Percentiles rank a stretch among this genome's conserved stretches.
phyloP scores from a whole-genome alignment of 1,140 invertebrate species.

The Zaprionus tsacasi region DNA sequence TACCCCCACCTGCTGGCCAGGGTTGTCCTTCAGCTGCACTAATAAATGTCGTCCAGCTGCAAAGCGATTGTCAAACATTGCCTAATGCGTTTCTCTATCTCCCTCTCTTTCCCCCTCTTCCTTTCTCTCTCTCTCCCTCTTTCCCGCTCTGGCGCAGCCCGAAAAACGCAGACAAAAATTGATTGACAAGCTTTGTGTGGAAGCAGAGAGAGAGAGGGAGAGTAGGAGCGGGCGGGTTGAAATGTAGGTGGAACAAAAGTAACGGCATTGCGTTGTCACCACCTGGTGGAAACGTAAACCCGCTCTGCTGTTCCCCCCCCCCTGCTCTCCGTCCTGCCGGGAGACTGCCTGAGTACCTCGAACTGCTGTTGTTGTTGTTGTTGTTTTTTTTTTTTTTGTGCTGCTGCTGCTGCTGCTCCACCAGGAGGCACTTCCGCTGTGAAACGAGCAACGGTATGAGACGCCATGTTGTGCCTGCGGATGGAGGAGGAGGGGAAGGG shows the following conservation, averaged over 20 bases:
- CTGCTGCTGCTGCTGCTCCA: conserved; percentile 24
- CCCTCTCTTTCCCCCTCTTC: too few species aligned
- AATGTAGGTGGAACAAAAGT: background rate
- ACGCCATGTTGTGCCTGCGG: conserved; percentile 46
- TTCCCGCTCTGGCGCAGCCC: conserved; percentile 16
- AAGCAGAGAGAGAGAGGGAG: background rate
- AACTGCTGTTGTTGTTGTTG: conserved; percentile 44
- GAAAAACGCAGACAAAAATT: conserved; percentile 70
- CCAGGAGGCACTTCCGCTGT: conserved; percentile 76
- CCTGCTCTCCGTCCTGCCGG: background rate
- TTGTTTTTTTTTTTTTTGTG: conserved; percentile 28
- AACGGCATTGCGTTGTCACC: conserved; percentile 25
- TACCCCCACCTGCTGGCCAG: background rate
- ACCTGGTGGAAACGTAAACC: conserved; percentile 26
- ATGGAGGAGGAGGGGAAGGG: background rate
- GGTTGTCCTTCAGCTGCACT: conserved; percentile 66
- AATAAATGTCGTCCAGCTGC: conserved; percentile 75
- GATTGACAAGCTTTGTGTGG: conserved; percentile 78
- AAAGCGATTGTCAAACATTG: conserved; percentile 68
- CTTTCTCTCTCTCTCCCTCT: too few species aligned
- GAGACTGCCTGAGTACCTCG: conserved; percentile 43
- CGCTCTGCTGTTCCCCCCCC: background rate
- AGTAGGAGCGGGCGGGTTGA: background rate
- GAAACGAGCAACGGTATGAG: conserved; percentile 45
- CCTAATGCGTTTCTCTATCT: conserved; percentile 58